Conservation (phyloP, 2,797 vertebrate genomes). For the Gadopsis bispinosus region DNA sequence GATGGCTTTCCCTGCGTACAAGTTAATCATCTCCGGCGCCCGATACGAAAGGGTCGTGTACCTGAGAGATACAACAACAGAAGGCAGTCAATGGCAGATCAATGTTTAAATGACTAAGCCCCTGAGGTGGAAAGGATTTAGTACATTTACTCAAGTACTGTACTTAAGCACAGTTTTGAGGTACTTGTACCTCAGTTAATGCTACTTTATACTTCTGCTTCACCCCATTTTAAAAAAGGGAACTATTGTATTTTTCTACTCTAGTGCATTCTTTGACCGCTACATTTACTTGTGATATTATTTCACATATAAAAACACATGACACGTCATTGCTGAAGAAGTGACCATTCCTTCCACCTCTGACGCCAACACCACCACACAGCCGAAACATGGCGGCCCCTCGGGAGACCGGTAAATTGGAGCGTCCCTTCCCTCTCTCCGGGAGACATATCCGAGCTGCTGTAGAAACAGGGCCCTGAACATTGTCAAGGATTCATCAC, state of each 20-base stretch:
- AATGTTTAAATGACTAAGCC: background rate
- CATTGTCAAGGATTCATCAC: no score
- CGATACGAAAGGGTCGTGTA: constrained; percentile 98
- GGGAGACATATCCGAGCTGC: no score
- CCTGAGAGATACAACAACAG: constrained; percentile 75
- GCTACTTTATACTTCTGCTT: background rate
- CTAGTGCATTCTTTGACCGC: background rate
- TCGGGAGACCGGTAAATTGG: no score
- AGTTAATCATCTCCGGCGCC: constrained; percentile 98
- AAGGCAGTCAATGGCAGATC: background rate
- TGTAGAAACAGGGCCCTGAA: no score
- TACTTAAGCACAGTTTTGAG: background rate
- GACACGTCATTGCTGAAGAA: no score
- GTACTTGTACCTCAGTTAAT: background rate
- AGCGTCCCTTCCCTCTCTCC: no score
- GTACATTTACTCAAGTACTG: background rate
- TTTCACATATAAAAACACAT: background rate
- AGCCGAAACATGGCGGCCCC: no score
- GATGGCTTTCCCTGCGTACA: constrained; percentile 96
- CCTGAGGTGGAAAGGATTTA: background rate
- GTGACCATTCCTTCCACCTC: no score
- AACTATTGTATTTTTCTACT: background rate
- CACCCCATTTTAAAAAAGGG: background rate
- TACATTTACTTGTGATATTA: background rate
- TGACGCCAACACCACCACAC: no score